A percentile compares a stretch with the other conserved stretches of the same genome.
Conservation (phyloP, 2,888 invertebrate species). For the Chalcis sispes region DNA sequence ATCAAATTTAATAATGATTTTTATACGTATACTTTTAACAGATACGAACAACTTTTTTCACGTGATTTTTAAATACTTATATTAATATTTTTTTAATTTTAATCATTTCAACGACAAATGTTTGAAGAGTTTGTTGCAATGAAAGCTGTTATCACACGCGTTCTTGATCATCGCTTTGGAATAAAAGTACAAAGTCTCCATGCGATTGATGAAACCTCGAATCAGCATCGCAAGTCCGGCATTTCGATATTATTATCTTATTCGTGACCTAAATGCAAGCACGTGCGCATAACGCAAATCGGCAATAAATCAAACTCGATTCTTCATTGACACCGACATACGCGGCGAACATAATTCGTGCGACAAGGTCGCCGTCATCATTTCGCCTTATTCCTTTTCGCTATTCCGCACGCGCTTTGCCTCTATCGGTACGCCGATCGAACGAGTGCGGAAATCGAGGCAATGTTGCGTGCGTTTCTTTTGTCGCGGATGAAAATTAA, state of each 20-base stretch:
- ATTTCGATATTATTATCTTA: constrained; percentile 12
- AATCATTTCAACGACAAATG: no score
- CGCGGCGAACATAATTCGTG: constrained; percentile 26
- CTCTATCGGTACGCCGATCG: neutral
- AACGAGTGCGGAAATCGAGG: neutral
- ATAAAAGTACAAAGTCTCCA: neutral
- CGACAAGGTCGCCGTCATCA: constrained; percentile 17
- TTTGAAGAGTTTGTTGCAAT: no score
- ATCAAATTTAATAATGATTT: no score
- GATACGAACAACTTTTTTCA: no score
- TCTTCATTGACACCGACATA: constrained; percentile 32
- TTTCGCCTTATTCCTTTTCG: neutral
- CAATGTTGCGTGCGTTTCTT: neutral
- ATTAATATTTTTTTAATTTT: no score
- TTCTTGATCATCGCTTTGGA: no score
- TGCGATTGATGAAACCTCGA: neutral
- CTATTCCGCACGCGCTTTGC: neutral
- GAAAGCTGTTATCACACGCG: no score
- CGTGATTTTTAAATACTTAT: no score
- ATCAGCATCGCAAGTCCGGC: neutral
- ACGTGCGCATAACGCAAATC: constrained; percentile 12
- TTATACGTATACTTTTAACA: no score
- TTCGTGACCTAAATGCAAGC: constrained; percentile 43
- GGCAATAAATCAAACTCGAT: constrained; percentile 42
- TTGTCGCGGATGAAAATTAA: constrained; percentile 15